A percentile compares a stretch with the other conserved stretches of the same genome.
Conservation (phyloP, 2,797 vertebrate species). For the Tadarida brasiliensis region DNA sequence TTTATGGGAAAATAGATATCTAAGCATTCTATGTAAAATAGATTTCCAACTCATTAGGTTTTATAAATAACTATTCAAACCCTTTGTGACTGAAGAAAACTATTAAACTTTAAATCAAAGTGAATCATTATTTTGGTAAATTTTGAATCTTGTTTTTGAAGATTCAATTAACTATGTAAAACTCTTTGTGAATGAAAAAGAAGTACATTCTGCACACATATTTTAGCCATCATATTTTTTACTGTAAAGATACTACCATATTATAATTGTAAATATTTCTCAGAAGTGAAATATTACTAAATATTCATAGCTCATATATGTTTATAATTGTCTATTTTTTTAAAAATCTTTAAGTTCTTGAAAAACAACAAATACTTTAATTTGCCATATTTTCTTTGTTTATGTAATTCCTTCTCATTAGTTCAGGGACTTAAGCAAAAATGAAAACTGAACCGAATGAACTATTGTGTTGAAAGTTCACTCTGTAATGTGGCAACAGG, state of each 20-base stretch:
- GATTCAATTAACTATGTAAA: background rate
- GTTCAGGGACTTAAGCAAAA: background rate
- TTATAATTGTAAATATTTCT: conserved; percentile 36
- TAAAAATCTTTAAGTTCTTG: background rate
- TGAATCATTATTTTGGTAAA: background rate
- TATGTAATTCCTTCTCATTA: background rate
- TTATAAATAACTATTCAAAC: background rate
- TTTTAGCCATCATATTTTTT: background rate
- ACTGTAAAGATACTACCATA: background rate
- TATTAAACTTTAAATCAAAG: background rate
- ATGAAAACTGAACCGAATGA: background rate
- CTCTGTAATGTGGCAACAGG: background rate
- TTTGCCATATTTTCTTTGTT: background rate
- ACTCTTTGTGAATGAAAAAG: background rate
- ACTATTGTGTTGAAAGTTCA: background rate
- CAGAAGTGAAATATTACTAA: background rate
- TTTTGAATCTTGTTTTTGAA: background rate
- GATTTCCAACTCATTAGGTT: background rate
- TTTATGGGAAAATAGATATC: background rate
- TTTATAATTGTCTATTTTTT: background rate
- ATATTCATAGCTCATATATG: background rate
- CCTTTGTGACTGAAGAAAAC: background rate
- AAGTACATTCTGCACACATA: background rate
- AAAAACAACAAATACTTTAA: background rate
- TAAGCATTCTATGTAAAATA: background rate